phyloP scores from a whole-genome alignment of 2,113 vertebrate species.

The Ciconia stormi region DNA sequence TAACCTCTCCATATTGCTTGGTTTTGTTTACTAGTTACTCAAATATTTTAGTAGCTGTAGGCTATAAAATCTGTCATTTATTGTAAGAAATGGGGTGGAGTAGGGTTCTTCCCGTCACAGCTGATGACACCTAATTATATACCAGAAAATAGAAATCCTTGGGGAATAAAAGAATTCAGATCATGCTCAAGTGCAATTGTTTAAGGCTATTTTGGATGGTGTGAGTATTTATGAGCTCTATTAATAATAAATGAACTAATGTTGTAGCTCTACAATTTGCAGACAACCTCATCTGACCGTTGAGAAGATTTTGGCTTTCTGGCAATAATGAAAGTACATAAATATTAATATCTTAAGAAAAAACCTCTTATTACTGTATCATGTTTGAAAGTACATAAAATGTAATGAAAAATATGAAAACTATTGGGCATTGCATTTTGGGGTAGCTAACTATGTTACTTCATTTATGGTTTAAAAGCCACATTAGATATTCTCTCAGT shows the following conservation, averaged over 20 bases:
- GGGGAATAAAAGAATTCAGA: conserved; percentile 49
- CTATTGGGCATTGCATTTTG: neutral
- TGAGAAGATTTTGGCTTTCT: conserved; percentile 49
- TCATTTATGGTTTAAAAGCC: neutral
- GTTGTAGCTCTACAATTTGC: conserved; percentile 54
- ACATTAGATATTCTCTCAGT: neutral
- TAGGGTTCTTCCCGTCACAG: conserved; percentile 55
- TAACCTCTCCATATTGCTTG: neutral
- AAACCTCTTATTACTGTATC: neutral
- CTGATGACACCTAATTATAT: conserved; percentile 72
- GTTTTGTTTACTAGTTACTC: conserved; percentile 54
- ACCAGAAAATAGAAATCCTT: conserved; percentile 47
- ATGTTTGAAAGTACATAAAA: conserved; percentile 47
- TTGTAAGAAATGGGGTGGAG: conserved; percentile 57
- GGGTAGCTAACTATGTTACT: neutral
- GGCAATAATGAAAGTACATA: conserved; percentile 59
- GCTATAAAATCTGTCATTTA: conserved; percentile 67
- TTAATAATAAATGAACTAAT: conserved; percentile 75
- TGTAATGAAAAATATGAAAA: conserved; percentile 36
- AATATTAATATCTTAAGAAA: conserved; percentile 62
- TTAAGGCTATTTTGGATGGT: conserved; percentile 71
- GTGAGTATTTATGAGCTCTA: conserved; percentile 70
- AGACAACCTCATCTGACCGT: conserved; percentile 67
- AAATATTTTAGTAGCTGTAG: conserved; percentile 65
- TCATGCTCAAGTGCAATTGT: conserved; percentile 57